Evolutionary conservation across 2,113 vertebrate genomes (phyloP), one percentile per base, ranked within the genome.

Genomic region (Rhinopomastus cyanomelas): DNA sequence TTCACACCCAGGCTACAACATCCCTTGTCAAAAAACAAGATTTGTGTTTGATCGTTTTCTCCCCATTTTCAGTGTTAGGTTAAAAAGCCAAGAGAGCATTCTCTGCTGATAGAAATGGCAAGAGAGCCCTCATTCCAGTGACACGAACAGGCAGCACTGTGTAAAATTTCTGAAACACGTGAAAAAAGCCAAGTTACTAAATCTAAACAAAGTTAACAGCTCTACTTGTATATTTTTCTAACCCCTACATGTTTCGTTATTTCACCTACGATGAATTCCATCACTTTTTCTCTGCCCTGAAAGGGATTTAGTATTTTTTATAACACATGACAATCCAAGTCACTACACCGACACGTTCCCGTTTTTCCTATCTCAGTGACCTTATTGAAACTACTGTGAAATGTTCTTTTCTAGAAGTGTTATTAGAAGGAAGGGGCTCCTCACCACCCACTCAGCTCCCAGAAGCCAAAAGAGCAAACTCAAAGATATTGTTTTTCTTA

Each of bases 361-460:
- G 48, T 55, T 57, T 88, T 69, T 72, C 73, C 49, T 42, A 76
- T 82, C 36, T 62, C 29, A 91, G 22, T 69, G 93, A 81, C 75
- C 42, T 85, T 72, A 60, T 74, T 75, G 55, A 81, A 75, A 65
- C 27, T 73, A 12, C 34, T 87, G 37, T 86, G 80, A 71, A 74
- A 90, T 62, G 85, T 87, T 81, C 88, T 68, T 80, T 76, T 89
- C 42, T 87, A 88, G 93, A 93, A 93, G 59, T 79, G 72, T 89
- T 93, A 89, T 87, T 87, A 62, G 48, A 80, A 92, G 73, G 66
- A 91, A 92, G 78, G 89, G 89, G 90, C n/a, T 88, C 85, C 93
- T 73, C 79, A 76, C 80, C 84, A 94, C 82, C 92, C 96, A 95
- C 89, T 95, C 89, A 96, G 80, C 85, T 94, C 94, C 68, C 88